Percentiles rank a stretch among this genome's conserved stretches.
Conservation (phyloP, 2,888 invertebrate species). For the Toxonevra muliebris region DNA sequence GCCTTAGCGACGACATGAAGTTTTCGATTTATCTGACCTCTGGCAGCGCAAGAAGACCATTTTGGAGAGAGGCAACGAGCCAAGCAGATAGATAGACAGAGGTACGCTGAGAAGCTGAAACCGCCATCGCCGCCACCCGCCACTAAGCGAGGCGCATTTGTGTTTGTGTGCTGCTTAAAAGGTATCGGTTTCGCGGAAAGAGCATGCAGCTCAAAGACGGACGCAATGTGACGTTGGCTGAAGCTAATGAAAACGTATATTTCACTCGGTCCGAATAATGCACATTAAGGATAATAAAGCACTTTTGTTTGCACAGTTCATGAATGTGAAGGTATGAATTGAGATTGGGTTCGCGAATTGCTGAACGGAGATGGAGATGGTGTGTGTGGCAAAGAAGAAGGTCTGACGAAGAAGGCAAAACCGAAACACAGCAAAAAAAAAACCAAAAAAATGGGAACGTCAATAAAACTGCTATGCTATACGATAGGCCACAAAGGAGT, state of each 20-base stretch:
- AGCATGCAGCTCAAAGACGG: constrained; percentile 29
- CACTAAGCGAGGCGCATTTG: neutral
- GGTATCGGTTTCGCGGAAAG: neutral
- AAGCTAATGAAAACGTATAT: constrained; percentile 47
- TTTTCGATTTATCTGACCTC: constrained; percentile 42
- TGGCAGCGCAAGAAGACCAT: constrained; percentile 38
- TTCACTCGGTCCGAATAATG: constrained; percentile 44
- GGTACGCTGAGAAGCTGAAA: neutral
- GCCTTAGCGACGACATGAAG: too few species aligned
- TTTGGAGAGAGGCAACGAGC: constrained; percentile 9
- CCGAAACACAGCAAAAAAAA: too few species aligned
- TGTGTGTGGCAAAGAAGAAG: too few species aligned
- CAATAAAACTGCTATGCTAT: constrained; percentile 25
- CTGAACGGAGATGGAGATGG: too few species aligned
- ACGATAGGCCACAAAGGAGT: neutral
- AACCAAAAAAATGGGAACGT: neutral
- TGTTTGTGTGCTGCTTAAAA: too few species aligned
- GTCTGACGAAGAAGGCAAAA: too few species aligned
- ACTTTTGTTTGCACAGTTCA: constrained; percentile 43
- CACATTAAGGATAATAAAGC: constrained; percentile 50
- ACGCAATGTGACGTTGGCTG: constrained; percentile 34
- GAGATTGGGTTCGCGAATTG: too few species aligned
- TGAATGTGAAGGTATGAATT: too few species aligned
- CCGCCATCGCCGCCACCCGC: neutral
- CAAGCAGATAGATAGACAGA: neutral